A percentile compares a stretch with the other conserved stretches of the same genome.
Evolutionary conservation across 2,888 invertebrate species (phyloP).

Genomic region (Heliconius ismenius): DNA sequence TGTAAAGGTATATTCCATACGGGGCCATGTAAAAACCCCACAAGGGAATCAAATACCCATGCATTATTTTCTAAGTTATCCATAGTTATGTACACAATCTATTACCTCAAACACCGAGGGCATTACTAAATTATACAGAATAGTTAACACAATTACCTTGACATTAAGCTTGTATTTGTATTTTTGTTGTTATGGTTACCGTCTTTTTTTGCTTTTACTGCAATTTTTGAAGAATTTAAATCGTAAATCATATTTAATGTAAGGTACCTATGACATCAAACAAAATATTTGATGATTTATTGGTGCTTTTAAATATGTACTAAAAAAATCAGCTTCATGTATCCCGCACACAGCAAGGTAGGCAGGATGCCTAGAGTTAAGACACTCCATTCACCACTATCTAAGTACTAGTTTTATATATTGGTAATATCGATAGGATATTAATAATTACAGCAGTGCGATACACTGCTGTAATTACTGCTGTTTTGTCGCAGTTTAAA

Average conservation of each 20-base stretch:
- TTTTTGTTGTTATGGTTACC: constrained; percentile 50
- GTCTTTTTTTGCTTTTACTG: constrained; percentile 17
- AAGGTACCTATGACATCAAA: not conserved
- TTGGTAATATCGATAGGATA: not conserved
- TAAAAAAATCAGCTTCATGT: too few species aligned
- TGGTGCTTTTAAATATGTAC: not conserved
- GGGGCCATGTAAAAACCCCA: constrained; percentile 94
- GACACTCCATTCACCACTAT: too few species aligned
- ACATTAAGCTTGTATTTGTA: constrained; percentile 48
- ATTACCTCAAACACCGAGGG: constrained; percentile 11
- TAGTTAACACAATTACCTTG: constrained; percentile 40
- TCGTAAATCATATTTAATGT: not conserved
- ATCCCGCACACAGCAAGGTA: too few species aligned
- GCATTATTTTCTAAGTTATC: constrained; percentile 84
- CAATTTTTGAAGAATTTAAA: constrained; percentile 1
- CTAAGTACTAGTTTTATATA: not conserved
- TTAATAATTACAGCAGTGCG: too few species aligned
- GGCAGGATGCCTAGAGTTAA: too few species aligned
- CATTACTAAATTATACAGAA: constrained; percentile 33
- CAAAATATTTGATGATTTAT: not conserved
- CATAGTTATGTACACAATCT: constrained; percentile 45
- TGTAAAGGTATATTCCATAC: constrained; percentile 95
- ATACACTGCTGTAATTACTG: too few species aligned
- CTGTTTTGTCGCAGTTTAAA: not conserved
- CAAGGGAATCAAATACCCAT: constrained; percentile 95